Evolutionary conservation across 2,797 vertebrate species (phyloP).

Genomic region (Denticeps clupeoides): DNA sequence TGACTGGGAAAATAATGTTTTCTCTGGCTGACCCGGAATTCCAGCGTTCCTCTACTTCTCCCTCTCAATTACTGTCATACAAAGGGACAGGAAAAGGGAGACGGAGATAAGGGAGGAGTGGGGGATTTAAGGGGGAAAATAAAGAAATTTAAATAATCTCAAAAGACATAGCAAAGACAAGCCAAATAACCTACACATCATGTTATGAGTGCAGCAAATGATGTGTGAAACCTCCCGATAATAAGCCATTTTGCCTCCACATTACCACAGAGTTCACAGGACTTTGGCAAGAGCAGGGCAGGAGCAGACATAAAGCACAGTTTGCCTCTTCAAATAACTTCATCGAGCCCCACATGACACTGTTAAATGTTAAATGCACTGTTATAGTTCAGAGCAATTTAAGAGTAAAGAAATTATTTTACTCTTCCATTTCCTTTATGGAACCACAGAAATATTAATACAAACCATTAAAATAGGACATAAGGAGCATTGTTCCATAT

Average conservation of each 20-base stretch:
- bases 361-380: too few relatives aligned
- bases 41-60: background rate
- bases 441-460: too few relatives aligned
- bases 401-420: too few relatives aligned
- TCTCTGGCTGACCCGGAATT: constrained; percentile 45
- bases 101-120: background rate
- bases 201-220: background rate
- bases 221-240: background rate
- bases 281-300: too few relatives aligned
- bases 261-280: background rate
- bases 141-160: background rate
- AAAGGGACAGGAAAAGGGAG: background rate
- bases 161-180: background rate
- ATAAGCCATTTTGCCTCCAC: background rate
- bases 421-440: too few relatives aligned
- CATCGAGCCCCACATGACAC: too few relatives aligned
- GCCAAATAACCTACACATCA: background rate
- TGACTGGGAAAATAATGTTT: constrained; percentile 54
- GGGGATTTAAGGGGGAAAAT: background rate
- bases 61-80: background rate
- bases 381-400: too few relatives aligned
- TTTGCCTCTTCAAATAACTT: too few relatives aligned
- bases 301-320: too few relatives aligned
- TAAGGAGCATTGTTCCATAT: too few relatives aligned
- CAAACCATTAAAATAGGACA: too few relatives aligned